Evolutionary conservation across 2,888 invertebrate genomes (phyloP).

Genomic region (Ctenicera cuprea): DNA sequence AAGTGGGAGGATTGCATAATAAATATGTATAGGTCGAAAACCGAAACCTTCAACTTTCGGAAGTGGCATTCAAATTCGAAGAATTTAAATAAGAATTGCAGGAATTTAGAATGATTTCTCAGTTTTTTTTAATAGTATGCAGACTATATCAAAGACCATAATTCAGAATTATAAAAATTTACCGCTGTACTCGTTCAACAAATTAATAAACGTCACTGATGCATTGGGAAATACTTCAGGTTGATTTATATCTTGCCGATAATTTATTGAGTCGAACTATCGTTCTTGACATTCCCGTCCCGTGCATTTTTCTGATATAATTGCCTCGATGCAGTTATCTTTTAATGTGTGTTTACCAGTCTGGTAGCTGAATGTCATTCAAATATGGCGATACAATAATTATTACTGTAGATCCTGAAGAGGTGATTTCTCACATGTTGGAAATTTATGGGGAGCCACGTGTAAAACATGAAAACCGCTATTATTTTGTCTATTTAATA

Average conservation of each 20-base stretch:
- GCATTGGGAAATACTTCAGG: constrained; percentile 14
- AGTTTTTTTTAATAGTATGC: neutral
- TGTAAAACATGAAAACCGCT: no score
- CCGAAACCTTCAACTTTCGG: constrained; percentile 3
- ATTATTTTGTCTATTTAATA: no score
- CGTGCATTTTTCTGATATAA: constrained; percentile 35
- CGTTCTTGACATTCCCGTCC: constrained; percentile 37
- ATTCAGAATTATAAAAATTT: constrained; percentile 24
- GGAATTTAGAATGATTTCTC: neutral
- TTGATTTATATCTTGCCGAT: constrained; percentile 37
- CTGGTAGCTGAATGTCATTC: constrained; percentile 7
- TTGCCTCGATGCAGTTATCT: constrained; percentile 26
- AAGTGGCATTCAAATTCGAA: neutral
- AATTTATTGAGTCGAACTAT: constrained; percentile 35
- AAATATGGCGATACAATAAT: no score
- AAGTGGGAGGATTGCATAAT: constrained; percentile 60
- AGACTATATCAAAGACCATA: neutral
- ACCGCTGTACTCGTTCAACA: constrained; percentile 17
- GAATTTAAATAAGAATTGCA: neutral
- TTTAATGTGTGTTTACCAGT: neutral
- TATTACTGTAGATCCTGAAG: no score
- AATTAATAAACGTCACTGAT: constrained; percentile 31
- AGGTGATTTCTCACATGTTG: no score
- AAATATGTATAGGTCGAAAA: constrained; percentile 12
- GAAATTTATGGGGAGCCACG: no score